These are phyloP conservation scores for Rhamphomyia laevipes DNA, from an alignment of 2,888 invertebrate genomes.

Conservation along the genomic window DNA sequence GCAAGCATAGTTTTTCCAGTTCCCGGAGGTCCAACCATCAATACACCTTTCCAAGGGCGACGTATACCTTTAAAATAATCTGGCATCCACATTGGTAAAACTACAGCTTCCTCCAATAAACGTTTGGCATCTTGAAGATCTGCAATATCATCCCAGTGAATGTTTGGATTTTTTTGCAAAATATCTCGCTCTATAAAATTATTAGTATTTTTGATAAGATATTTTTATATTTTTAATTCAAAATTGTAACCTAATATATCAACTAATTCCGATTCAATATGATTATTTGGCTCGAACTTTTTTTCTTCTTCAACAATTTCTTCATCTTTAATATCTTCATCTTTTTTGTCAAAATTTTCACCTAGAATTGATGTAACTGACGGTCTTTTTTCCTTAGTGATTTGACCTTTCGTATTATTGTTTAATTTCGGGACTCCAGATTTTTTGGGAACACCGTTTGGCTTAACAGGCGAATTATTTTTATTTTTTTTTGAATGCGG, in stretches of 20 bases:
- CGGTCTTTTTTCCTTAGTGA: conserved; percentile 5
- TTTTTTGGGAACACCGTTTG: conserved; percentile 6
- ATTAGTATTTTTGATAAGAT: background rate
- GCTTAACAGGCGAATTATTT: conserved; percentile 4
- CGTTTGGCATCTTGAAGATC: conserved; percentile 81
- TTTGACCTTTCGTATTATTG: background rate
- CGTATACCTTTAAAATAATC: conserved; percentile 96
- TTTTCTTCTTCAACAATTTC: conserved; percentile 54
- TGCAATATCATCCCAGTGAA: conserved; percentile 90
- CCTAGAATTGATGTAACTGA: background rate
- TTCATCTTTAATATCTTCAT: conserved; percentile 52
- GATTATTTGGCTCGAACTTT: conserved; percentile 69
- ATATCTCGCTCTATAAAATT: conserved; percentile 72
- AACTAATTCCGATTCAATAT: conserved; percentile 81
- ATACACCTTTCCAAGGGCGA: conserved; percentile 91
- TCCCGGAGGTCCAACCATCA: conserved; percentile 83
- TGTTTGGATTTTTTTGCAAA: conserved; percentile 92
- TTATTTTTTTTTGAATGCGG: background rate
- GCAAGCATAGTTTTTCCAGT: conserved; percentile 95
- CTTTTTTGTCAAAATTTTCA: conserved; percentile 32
- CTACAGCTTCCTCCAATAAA: conserved; percentile 91
- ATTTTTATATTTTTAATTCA: background rate
- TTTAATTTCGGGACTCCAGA: background rate
- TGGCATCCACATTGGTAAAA: conserved; percentile 95
- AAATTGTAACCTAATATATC: conserved; percentile 65